These are phyloP conservation scores for Centroberyx gerrardi DNA, from an alignment of 2,797 vertebrate species.

Conservation along the genomic window DNA sequence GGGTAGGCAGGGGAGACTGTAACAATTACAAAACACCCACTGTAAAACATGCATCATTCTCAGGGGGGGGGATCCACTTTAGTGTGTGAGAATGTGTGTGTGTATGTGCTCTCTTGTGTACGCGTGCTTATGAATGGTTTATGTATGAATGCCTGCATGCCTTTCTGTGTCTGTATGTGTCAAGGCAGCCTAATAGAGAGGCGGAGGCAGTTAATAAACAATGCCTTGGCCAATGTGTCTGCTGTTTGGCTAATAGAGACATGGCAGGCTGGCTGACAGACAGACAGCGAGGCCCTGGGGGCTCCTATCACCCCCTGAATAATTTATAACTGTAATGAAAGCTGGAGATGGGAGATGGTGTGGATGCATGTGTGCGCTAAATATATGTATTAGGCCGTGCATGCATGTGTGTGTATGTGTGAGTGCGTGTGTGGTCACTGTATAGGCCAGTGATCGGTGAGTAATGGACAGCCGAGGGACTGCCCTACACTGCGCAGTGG, in stretches of 20 bases:
- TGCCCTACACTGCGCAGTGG: not conserved
- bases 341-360: conserved; percentile 16
- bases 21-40: conserved; percentile 47
- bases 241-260: conserved; percentile 66
- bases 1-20: not conserved
- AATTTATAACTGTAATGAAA: conserved; percentile 83
- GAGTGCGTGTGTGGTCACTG: not conserved
- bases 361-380: conserved; percentile 2
- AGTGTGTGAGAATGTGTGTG: not conserved
- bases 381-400: not conserved
- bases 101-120: not conserved
- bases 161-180: conserved; percentile 16
- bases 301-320: conserved; percentile 75
- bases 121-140: not conserved
- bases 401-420: conserved; percentile 7
- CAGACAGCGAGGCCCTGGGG: conserved; percentile 34
- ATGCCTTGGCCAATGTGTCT: conserved; percentile 33
- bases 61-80: not conserved
- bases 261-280: conserved; percentile 40
- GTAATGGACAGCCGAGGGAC: conserved; percentile 32
- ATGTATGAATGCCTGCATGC: conserved; percentile 20
- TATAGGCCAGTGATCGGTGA: conserved; percentile 23
- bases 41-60: conserved; percentile 25
- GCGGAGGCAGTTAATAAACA: conserved; percentile 63
- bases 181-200: conserved; percentile 47